phyloP scores from a whole-genome alignment of 2,113 vertebrate species.

The Pelvicachromis taeniatus region DNA sequence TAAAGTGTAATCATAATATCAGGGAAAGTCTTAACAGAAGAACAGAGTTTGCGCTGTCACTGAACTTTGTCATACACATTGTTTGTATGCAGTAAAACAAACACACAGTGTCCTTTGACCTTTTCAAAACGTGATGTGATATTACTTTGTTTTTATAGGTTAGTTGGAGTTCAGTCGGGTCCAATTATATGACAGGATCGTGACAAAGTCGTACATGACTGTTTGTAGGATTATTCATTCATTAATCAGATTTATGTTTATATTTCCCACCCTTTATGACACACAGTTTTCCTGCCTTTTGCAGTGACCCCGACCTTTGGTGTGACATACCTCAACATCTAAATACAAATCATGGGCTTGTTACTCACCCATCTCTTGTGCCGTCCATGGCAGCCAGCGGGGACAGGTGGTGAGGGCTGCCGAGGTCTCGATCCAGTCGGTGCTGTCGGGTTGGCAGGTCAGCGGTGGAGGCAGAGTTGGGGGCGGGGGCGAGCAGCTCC shows the following conservation, averaged over 20 bases:
- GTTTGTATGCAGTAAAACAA: not conserved
- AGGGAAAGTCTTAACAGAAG: not conserved
- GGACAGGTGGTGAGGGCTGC: constrained; percentile 83
- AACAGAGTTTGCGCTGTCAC: not conserved
- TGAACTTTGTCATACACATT: not conserved
- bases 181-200: not conserved
- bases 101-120: not conserved
- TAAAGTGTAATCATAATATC: not conserved
- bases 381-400: constrained; percentile 77
- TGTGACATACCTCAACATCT: not conserved
- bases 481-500: constrained; percentile 74
- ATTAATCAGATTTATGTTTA: not conserved
- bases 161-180: not conserved
- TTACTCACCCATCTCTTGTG: constrained; percentile 83
- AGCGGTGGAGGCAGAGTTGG: constrained; percentile 55
- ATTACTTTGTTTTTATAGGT: not conserved
- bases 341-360: not conserved
- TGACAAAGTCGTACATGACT: not conserved
- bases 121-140: not conserved
- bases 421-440: constrained; percentile 78
- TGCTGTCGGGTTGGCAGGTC: constrained; percentile 79
- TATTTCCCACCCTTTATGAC: not conserved
- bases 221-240: not conserved
- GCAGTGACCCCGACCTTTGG: not conserved
- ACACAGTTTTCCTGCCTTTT: not conserved